Percentiles rank a stretch among this genome's conserved stretches.
Evolutionary conservation across 2,888 invertebrate species (phyloP).

Genomic region (Andrena bucephala): DNA sequence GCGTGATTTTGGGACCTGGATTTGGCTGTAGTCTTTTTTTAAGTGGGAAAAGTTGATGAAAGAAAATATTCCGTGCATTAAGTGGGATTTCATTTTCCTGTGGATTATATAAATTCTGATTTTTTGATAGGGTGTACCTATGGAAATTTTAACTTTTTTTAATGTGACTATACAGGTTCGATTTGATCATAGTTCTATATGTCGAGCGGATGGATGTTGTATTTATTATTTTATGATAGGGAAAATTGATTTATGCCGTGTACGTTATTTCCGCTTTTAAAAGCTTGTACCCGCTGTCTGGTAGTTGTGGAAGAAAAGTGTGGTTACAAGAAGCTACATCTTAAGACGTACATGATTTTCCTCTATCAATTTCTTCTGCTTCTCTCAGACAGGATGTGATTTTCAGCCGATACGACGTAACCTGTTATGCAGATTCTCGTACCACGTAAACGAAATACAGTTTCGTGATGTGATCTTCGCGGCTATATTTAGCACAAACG

Average conservation of each 20-base stretch:
- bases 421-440: neutral
- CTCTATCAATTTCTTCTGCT: neutral
- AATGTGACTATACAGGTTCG: too few species aligned
- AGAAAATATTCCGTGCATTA: neutral
- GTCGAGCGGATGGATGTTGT: too few species aligned
- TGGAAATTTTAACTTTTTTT: too few species aligned
- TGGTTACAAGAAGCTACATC: neutral
- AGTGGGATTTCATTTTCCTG: neutral
- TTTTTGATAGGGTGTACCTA: too few species aligned
- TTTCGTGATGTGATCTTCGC: neutral
- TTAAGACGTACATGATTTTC: neutral
- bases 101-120: neutral
- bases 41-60: neutral
- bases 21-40: neutral
- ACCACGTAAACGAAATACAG: neutral
- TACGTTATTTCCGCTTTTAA: too few species aligned
- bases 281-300: too few species aligned
- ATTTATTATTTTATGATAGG: too few species aligned
- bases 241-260: too few species aligned
- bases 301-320: too few species aligned
- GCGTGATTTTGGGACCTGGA: conserved; percentile 2
- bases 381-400: neutral
- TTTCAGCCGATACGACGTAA: neutral
- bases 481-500: neutral
- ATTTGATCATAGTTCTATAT: too few species aligned